Evolutionary conservation across 2,797 vertebrate species (phyloP).

Genomic region (Adrianichthys oophorus): DNA sequence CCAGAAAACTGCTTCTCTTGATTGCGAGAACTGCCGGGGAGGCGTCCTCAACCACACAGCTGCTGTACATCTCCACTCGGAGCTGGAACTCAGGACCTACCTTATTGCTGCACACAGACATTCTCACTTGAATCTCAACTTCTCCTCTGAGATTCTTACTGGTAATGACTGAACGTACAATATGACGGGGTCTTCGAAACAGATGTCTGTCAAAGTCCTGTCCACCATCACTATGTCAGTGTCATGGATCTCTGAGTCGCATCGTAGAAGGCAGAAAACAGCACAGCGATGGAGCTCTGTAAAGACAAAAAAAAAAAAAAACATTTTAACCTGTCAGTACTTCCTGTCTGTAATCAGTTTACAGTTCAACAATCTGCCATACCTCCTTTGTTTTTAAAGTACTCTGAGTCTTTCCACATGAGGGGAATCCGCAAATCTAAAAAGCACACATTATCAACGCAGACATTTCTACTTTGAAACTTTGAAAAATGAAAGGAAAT

Average conservation of each 20-base stretch:
- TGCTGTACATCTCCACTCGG: conserved; percentile 85
- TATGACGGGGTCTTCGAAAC: conserved; percentile 81
- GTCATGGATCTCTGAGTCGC: conserved; percentile 83
- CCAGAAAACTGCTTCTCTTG: conserved; percentile 78
- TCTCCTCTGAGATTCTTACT: not conserved
- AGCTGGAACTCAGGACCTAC: conserved; percentile 82
- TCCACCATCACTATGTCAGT: conserved; percentile 87
- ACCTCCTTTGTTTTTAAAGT: conserved; percentile 94
- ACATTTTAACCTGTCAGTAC: not conserved
- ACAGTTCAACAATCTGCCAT: conserved; percentile 16
- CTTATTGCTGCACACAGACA: conserved; percentile 66
- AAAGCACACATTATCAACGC: conserved; percentile 3
- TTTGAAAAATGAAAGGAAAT: not conserved
- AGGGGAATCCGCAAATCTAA: conserved; percentile 87
- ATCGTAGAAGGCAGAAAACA: conserved; percentile 86
- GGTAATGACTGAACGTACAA: conserved; percentile 76
- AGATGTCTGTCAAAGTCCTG: conserved; percentile 87
- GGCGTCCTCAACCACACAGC: conserved; percentile 75
- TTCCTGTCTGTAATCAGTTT: not conserved
- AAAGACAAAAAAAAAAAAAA: not conserved
- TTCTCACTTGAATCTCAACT: not conserved
- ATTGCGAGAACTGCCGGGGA: conserved; percentile 54
- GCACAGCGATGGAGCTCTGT: conserved; percentile 88
- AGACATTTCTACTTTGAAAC: not conserved
- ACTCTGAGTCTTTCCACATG: conserved; percentile 93